Conservation (phyloP, 2,797 vertebrate species). For the Smutsia temminckii region DNA sequence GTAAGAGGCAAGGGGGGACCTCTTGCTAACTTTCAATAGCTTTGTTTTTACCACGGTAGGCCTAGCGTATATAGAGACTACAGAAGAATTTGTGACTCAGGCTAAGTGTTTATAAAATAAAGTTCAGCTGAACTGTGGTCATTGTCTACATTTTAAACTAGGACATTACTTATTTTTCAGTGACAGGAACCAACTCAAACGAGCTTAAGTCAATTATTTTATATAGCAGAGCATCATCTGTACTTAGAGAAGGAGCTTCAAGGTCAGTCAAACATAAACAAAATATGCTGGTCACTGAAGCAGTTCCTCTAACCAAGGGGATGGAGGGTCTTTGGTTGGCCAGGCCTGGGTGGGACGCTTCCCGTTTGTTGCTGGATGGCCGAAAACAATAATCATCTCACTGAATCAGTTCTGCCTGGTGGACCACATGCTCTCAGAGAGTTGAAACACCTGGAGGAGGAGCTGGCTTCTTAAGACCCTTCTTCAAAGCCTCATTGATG, state of each 20-base stretch:
- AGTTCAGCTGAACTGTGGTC: not conserved
- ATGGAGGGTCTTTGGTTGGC: not conserved
- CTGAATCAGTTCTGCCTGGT: not conserved
- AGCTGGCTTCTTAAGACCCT: not conserved
- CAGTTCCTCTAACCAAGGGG: not conserved
- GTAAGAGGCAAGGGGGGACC: not conserved
- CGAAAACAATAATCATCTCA: not conserved
- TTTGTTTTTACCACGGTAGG: not conserved
- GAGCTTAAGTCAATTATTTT: not conserved
- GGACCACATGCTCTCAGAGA: not conserved
- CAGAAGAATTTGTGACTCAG: not conserved
- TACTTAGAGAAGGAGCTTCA: not conserved
- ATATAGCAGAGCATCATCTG: not conserved
- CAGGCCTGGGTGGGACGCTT: not conserved
- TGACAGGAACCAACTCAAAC: not conserved
- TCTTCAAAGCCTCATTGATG: not conserved
- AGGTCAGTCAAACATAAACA: not conserved
- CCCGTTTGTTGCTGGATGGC: not conserved
- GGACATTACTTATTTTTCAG: not conserved
- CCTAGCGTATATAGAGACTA: not conserved
- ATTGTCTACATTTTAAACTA: not conserved
- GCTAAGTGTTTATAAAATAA: not conserved
- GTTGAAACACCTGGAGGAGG: not conserved
- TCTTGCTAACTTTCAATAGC: not conserved
- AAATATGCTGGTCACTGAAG: not conserved